Base-by-base conservation (phyloP, 2,888 invertebrate genomes). In the Protonemura montana region DNA sequence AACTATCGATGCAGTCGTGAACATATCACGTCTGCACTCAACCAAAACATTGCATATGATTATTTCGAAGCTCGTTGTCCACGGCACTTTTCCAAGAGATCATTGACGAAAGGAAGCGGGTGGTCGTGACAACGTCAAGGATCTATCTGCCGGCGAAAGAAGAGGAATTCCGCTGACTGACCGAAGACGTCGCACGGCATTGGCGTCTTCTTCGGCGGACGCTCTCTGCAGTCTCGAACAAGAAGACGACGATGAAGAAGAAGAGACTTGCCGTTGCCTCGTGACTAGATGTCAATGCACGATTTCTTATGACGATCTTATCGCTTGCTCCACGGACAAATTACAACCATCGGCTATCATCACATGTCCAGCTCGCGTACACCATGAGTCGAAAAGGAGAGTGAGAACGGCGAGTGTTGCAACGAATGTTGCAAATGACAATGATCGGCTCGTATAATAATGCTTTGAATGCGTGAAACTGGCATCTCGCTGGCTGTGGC, bases 71-170 rank as follows among this genome's bases (percentile, higher is more conserved):
- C 13, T 41, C 13, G 6, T 59, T 13, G 59, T 59, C 59, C 59
- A 59, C 59, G 59, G 16, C 59, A 59, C 59, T 59, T 59, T 59
- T 59, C 59, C 21, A 21, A 59, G 59, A 59, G 59, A 59, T 59
- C 59, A 59, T 21, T 59, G 59, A 59, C 59, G 59, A 59, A 59
- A 59, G 59, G 59, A 59, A 59, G 59, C 59, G 59, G 59, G 59
- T 21, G 59, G 16, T 59, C 59, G 59, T 59, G 59, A 59, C 59
- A 59, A 59, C 7, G 59, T 59, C 59, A 59, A 59, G 59, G 59
- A 59, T 59, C 59, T 59, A 59, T 59, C 59, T 59, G 59, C 59
- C 59, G 59, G 59, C 59, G 59, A 59, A 59, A 59, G 59, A 59
- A 59, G 59, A 59, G 59, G 59, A 59, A 59, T 59, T 59, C 59